phyloP scores from a whole-genome alignment of 1,140 invertebrate genomes.

The honey bee (Apis mellifera) region Amel_HAv3.1 CM009932.2:7707501-7708000 shows the following conservation, averaged over 20 bases:
- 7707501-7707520: conserved; percentile 77
- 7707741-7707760: neutral
- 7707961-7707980: no score
- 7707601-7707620: conserved; percentile 80
- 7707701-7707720: conserved; percentile 75
- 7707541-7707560: no score
- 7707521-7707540: conserved; percentile 73
- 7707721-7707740: conserved; percentile 56
- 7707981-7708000: no score
- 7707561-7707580: conserved; percentile 52
- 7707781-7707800: neutral
- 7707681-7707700: conserved; percentile 56
- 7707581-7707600: conserved; percentile 77
- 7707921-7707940: no score
- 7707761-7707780: conserved; percentile 16
- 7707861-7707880: no score
- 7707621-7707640: conserved; percentile 74
- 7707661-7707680: no score
- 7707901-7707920: no score
- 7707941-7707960: no score
- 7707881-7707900: neutral
- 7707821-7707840: neutral
- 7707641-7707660: conserved; percentile 28
- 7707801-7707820: neutral
- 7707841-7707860: neutral